Base-by-base conservation (phyloP, 2,888 invertebrate species). In the Pardosa pseudoannulata region DNA sequence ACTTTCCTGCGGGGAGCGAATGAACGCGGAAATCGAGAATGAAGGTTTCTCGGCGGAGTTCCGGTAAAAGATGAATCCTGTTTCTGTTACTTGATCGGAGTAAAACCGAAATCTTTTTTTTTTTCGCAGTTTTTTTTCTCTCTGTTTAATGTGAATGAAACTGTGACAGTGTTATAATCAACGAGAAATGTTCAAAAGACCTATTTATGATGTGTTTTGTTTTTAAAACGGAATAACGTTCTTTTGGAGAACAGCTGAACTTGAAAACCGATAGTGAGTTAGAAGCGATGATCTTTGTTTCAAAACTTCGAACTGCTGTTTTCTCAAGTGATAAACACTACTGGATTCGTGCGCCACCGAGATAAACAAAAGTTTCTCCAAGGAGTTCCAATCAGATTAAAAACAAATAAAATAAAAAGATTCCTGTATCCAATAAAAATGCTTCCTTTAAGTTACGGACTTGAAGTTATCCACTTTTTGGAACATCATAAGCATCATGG, bases 381-480 rank as follows among this genome's bases (percentile, higher is more conserved):
- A 9, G 5, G 36, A 62, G 11, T 36, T 27, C 50, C 1, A 23
- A 31, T 46, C 11, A 1, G 46, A 28, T 68, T n/a, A n/a, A n/a
- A n/a, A n/a, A n/a, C n/a, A n/a, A n/a, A n/a, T n/a, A n/a, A n/a
- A n/a, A n/a, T n/a, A 64, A 39, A 41, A 39, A 71, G 16, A 62
- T 46, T 29, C 6, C 39, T 36, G 28, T 39, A 62, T 2, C 62
- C 7, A 62, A 36, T 70, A 32, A 74, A 56, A 56, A 87, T 87
- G 87, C 64, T 87, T 65, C 87, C 87, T n/a, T 29, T 87, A 36
- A 87, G 87, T 73, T 87, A 87, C 76, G 87, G 87, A n/a, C 31
- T 87, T 11, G 87, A 87, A 68, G 87, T 87, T 16, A 87, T 87
- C n/a, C 87, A 87, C 41, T 87, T 87, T 41, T 68, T 87, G 72